Evolutionary conservation across 2,797 vertebrate genomes (phyloP).

Genomic region (Apogon talboti): DNA sequence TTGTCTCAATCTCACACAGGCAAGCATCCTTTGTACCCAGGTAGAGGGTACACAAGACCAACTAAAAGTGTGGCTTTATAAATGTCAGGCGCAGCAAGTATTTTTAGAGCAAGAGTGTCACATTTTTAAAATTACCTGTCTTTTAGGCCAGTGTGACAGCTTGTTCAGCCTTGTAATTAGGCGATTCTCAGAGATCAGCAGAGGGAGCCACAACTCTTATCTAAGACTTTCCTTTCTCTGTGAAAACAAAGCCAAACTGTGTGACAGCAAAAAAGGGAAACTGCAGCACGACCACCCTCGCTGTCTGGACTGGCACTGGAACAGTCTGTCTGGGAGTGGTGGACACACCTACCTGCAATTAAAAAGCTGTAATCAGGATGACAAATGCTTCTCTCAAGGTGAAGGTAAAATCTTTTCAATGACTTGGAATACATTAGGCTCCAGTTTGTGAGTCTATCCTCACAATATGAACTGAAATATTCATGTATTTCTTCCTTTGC

Average conservation of each 20-base stretch:
- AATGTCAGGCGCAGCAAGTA: constrained; percentile 25
- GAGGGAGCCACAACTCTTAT: constrained; percentile 76
- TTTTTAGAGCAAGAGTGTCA: constrained; percentile 49
- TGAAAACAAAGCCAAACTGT: constrained; percentile 53
- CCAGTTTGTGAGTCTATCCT: neutral
- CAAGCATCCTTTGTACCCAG: constrained; percentile 58
- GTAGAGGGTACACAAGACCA: constrained; percentile 35
- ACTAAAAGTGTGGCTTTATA: constrained; percentile 40
- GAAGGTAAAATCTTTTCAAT: constrained; percentile 19
- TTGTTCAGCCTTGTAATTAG: constrained; percentile 66
- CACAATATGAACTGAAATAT: constrained; percentile 5
- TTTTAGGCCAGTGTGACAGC: constrained; percentile 33
- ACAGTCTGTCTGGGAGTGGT: constrained; percentile 28
- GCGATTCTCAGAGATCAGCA: constrained; percentile 65
- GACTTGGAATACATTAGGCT: constrained; percentile 9
- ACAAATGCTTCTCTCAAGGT: constrained; percentile 47
- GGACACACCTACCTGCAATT: constrained; percentile 28
- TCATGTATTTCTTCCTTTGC: neutral
- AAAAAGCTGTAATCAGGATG: constrained; percentile 35
- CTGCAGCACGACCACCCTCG: constrained; percentile 46
- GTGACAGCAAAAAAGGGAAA: constrained; percentile 53
- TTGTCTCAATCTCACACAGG: constrained; percentile 61
- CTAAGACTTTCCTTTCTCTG: constrained; percentile 60
- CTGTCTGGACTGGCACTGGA: constrained; percentile 41
- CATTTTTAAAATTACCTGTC: constrained; percentile 43